phyloP scores from a whole-genome alignment of 2,797 vertebrate genomes.

The Choloepus didactylus region DNA sequence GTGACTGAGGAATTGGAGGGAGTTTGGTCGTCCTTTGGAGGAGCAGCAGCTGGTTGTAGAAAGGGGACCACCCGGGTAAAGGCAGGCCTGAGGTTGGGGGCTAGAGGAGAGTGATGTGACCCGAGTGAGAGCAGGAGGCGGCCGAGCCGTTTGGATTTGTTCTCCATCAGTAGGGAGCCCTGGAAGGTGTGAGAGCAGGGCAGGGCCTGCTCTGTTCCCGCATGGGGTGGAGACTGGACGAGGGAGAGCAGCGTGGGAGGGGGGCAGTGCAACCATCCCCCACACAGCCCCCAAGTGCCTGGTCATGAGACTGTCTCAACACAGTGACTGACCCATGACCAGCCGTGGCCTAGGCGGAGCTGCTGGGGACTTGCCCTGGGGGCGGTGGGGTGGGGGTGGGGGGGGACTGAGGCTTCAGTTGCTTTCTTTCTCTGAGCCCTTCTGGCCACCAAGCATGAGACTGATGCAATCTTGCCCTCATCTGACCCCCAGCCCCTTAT shows the following conservation, averaged over 20 bases:
- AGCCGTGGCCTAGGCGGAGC: not conserved
- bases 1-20: not conserved
- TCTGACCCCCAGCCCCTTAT: not conserved
- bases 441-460: not conserved
- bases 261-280: not conserved
- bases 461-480: not conserved
- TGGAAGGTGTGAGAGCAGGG: not conserved
- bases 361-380: not conserved
- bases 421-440: not conserved
- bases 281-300: not conserved
- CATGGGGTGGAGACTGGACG: not conserved
- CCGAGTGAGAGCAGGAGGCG: not conserved
- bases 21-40: not conserved
- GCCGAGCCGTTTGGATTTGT: not conserved
- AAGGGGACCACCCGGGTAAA: not conserved
- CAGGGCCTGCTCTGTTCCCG: fast-evolving
- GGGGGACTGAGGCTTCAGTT: not conserved
- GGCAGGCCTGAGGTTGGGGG: not conserved
- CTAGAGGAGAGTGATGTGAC: not conserved
- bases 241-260: not conserved
- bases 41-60: not conserved
- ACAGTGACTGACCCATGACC: not conserved
- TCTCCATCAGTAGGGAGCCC: not conserved
- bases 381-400: too few species aligned
- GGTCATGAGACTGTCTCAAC: not conserved